A percentile compares a stretch with the other conserved stretches of the same genome.
Evolutionary conservation across 2,113 vertebrate species (phyloP).

Genomic region (Ciconia stormi): DNA sequence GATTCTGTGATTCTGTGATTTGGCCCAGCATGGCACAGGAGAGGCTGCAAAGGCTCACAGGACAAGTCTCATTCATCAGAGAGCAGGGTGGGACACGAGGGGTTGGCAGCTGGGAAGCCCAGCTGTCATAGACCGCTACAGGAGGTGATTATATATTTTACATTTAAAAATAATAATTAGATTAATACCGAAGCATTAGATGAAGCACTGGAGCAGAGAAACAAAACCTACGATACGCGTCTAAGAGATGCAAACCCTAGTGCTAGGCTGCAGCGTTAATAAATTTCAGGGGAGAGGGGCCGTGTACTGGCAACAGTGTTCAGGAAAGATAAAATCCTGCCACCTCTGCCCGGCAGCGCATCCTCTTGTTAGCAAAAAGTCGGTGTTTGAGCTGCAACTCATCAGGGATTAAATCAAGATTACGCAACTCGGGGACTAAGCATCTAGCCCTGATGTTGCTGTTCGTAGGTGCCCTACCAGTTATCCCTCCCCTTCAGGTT

Average conservation of each 20-base stretch:
- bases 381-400: neutral
- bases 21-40: neutral
- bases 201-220: neutral
- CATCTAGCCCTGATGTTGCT: neutral
- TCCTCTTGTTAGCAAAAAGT: neutral
- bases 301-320: rapidly evolving
- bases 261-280: neutral
- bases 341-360: neutral
- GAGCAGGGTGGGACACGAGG: neutral
- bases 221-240: neutral
- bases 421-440: rapidly evolving
- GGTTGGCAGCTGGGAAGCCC: neutral
- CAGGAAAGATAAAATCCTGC: neutral
- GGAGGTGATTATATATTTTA: neutral
- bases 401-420: neutral
- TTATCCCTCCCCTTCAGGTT: neutral
- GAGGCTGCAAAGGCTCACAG: neutral
- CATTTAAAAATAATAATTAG: neutral
- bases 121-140: rapidly evolving
- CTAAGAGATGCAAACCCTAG: neutral
- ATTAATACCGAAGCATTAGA: neutral
- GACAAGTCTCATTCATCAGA: rapidly evolving
- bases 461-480: neutral
- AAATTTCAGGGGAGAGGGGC: neutral
- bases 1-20: neutral